Conservation (phyloP, 2,797 vertebrate genomes). For the Gallirallus australis region DNA sequence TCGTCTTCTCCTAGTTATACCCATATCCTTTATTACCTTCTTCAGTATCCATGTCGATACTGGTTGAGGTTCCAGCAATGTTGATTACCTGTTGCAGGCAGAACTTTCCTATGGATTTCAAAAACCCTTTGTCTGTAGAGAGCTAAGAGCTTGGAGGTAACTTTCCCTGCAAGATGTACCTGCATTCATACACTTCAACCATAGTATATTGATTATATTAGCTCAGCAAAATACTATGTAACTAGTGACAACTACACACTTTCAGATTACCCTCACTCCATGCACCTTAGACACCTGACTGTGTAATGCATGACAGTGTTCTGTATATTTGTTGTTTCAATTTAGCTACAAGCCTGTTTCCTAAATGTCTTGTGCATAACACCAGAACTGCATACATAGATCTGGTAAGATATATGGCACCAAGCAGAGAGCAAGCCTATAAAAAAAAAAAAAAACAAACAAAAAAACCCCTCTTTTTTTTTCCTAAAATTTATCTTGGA, state of each 20-base stretch:
- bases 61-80: fast-evolving
- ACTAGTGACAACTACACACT: background rate
- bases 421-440: background rate
- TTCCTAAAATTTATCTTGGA: background rate
- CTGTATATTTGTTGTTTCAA: background rate
- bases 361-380: background rate
- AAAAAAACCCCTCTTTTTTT: background rate
- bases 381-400: background rate
- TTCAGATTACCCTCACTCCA: background rate
- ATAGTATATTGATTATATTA: background rate
- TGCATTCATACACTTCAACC: background rate
- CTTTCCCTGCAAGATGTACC: background rate
- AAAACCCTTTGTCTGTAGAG: background rate
- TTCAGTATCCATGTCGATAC: background rate
- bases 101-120: background rate
- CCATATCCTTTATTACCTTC: background rate
- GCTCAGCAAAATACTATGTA: background rate
- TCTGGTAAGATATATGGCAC: background rate
- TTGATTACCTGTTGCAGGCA: background rate
- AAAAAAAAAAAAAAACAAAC: background rate
- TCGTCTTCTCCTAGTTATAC: background rate
- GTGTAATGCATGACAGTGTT: background rate
- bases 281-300: background rate
- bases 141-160: background rate
- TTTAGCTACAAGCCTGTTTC: background rate